A percentile compares a stretch with the other conserved stretches of the same genome.
phyloP scores from a whole-genome alignment of 2,113 vertebrate genomes.

The Scolopax mira region DNA sequence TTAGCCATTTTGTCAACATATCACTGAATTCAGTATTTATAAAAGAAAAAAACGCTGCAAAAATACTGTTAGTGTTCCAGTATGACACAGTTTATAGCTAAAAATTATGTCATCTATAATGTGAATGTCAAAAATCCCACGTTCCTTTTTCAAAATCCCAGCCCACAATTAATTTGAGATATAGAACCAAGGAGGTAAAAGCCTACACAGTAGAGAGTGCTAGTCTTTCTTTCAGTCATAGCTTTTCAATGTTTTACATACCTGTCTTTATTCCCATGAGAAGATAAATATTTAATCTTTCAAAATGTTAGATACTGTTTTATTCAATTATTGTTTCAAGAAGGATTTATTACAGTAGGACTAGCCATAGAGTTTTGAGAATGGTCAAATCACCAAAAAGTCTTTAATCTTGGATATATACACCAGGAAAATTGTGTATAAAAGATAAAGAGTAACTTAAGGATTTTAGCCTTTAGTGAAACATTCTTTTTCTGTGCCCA shows the following conservation, averaged over 20 bases:
- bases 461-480: constrained; percentile 68
- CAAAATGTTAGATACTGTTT: background rate
- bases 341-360: background rate
- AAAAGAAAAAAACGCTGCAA: background rate
- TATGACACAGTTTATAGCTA: background rate
- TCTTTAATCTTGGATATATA: constrained; percentile 64
- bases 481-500: constrained; percentile 75
- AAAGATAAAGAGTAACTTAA: constrained; percentile 78
- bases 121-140: background rate
- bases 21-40: background rate
- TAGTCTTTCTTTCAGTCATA: background rate
- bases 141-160: background rate
- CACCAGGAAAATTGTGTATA: constrained; percentile 76
- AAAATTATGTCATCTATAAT: background rate
- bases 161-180: background rate
- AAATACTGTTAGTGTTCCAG: background rate
- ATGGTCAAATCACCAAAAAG: constrained; percentile 71
- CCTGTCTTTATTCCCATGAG: background rate
- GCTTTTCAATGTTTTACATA: background rate
- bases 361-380: background rate
- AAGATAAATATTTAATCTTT: background rate
- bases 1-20: constrained; percentile 22
- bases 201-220: background rate
- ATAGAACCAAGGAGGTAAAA: background rate
- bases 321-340: background rate